Conservation (phyloP, 2,888 invertebrate species). For the Aelia acuminata region DNA sequence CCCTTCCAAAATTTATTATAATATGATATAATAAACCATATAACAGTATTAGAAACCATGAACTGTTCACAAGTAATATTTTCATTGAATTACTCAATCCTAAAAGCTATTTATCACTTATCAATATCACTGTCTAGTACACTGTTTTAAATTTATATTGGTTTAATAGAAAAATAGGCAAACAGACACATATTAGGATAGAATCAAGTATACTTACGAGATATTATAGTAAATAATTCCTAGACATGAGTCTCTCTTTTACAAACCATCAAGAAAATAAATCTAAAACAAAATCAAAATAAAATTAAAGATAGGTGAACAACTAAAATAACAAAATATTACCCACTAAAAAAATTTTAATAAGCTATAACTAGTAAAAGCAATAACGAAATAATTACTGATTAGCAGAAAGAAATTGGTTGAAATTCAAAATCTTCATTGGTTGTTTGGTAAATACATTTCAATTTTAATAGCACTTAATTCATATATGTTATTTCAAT, state of each 20-base stretch:
- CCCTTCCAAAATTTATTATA: no score
- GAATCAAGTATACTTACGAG: not conserved
- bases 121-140: no score
- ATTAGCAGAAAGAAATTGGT: not conserved
- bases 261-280: not conserved
- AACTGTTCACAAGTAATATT: no score
- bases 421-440: not conserved
- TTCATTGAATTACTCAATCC: no score
- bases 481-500: not conserved
- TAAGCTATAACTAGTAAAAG: not conserved
- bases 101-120: no score
- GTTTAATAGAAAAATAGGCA: not conserved
- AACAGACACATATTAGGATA: not conserved
- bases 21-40: no score
- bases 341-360: not conserved
- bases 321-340: not conserved
- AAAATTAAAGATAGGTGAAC: not conserved
- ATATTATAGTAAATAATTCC: not conserved
- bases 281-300: not conserved
- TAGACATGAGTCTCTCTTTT: conserved; percentile 24
- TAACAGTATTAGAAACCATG: no score
- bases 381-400: not conserved
- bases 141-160: no score
- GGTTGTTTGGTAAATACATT: not conserved
- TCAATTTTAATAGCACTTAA: not conserved